Base-by-base conservation (phyloP, 2,888 invertebrate species). In the Pyrgus malvae region DNA sequence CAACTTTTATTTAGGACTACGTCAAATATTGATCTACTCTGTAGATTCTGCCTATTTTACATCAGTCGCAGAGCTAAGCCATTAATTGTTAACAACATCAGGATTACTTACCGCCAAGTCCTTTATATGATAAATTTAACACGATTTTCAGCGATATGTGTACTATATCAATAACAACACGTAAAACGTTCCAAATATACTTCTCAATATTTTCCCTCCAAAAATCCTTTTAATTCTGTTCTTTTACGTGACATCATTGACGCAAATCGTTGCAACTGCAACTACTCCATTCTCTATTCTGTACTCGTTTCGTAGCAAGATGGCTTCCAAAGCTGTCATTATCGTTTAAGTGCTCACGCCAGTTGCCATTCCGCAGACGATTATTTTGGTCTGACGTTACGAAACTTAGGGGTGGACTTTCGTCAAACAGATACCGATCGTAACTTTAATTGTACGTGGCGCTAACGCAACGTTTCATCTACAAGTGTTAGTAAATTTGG, bases 371-470 rank as follows among this genome's bases (percentile, higher is more conserved):
- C 37, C 44, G 56, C 35, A 57, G 62, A 66, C 70, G 69, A 74
- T 74, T 74, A 80, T 80, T 80, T 76, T 70, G 68, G 73, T 74
- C 76, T 67, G 71, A 71, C 76, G 68, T 68, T 69, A 67, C 58
- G 63, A 68, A 68, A 70, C 67, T 69, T 66, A 66, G 67, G 76
- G 78, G 74, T 70, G 70, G 72, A 76, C 70, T 76, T 86, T 85
- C 87, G 70, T 48, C 69, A 86, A 86, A 88, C 84, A 83, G 89
- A 88, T 88, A 88, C 79, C 72, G 76, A 89, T 88, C 90, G 73
- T 72, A 78, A 77, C 70, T 84, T 84, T 88, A 89, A 89, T 89
- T 87, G 87, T 83, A 87, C 76, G 81, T 82, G 90, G 87, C 87
- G 86, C 83, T 89, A 85, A 86, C 80, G 81, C 76, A 78, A 84